Evolutionary conservation across 2,797 vertebrate genomes (phyloP).

Genomic region (Petrocephalus sullivani): DNA sequence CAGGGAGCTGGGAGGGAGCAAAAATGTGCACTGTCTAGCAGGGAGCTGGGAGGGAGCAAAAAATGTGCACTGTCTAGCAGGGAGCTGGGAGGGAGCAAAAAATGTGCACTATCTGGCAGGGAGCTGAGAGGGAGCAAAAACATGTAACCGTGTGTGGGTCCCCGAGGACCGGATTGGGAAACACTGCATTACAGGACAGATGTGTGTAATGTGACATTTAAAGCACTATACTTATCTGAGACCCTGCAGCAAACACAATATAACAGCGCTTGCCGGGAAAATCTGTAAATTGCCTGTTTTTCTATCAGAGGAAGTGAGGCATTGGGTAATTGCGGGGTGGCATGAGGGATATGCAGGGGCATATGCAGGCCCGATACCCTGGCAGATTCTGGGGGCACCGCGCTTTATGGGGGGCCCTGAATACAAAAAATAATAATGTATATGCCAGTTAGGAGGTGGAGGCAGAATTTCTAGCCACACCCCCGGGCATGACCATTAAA

Average conservation of each 20-base stretch:
- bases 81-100: too few relatives aligned
- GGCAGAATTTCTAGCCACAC: background rate
- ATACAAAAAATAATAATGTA: background rate
- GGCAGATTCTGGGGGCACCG: background rate
- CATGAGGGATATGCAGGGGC: background rate
- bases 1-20: too few relatives aligned
- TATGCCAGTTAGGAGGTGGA: background rate
- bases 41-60: too few relatives aligned
- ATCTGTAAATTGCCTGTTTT: background rate
- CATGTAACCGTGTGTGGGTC: too few relatives aligned
- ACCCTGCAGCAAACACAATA: background rate
- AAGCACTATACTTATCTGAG: background rate
- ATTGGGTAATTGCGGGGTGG: background rate
- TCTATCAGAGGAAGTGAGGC: background rate
- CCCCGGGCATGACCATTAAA: background rate
- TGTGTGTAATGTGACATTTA: background rate
- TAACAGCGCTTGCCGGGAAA: background rate
- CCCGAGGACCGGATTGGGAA: too few relatives aligned
- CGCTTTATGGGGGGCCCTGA: background rate
- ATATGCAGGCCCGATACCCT: background rate
- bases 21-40: too few relatives aligned
- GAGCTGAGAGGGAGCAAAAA: too few relatives aligned
- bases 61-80: too few relatives aligned
- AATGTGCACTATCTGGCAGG: too few relatives aligned
- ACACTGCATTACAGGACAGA: background rate